Evolutionary conservation across 1,140 invertebrate genomes (phyloP).

Genomic region (Agrilus planipennis): DNA sequence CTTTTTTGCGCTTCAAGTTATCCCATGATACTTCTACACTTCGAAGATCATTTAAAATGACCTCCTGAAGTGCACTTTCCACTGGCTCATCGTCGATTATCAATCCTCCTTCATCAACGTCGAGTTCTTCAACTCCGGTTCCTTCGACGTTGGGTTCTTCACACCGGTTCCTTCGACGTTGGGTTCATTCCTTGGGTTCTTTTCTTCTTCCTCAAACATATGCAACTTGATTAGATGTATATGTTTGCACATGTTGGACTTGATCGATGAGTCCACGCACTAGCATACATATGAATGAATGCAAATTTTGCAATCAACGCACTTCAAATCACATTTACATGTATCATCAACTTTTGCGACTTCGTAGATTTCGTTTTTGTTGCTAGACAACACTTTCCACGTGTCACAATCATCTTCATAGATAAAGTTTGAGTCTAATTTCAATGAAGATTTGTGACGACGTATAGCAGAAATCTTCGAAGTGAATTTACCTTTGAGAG

Average conservation of each 20-base stretch:
- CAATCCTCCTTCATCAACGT: too few species aligned
- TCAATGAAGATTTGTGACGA: not conserved
- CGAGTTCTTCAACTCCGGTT: too few species aligned
- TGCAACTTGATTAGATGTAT: not conserved
- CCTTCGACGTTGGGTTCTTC: too few species aligned
- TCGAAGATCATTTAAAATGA: too few species aligned
- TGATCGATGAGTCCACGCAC: not conserved
- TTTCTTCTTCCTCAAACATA: too few species aligned
- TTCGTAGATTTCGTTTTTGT: not conserved
- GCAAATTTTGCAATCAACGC: not conserved
- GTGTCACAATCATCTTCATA: not conserved
- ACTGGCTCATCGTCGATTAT: too few species aligned
- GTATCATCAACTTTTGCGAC: not conserved
- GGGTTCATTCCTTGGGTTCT: too few species aligned
- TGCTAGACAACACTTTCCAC: not conserved
- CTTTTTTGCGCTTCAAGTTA: too few species aligned
- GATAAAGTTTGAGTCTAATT: not conserved
- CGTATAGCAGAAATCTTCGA: constrained; percentile 3
- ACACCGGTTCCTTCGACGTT: too few species aligned
- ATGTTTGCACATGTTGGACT: constrained; percentile 1
- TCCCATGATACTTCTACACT: too few species aligned
- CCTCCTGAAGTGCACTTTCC: too few species aligned
- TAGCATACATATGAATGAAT: not conserved
- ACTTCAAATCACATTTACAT: not conserved
- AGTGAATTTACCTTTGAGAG: too few species aligned